These are phyloP conservation scores for Calycopis cecrops DNA, from an alignment of 1,140 invertebrate genomes.

Conservation along the genomic window DNA sequence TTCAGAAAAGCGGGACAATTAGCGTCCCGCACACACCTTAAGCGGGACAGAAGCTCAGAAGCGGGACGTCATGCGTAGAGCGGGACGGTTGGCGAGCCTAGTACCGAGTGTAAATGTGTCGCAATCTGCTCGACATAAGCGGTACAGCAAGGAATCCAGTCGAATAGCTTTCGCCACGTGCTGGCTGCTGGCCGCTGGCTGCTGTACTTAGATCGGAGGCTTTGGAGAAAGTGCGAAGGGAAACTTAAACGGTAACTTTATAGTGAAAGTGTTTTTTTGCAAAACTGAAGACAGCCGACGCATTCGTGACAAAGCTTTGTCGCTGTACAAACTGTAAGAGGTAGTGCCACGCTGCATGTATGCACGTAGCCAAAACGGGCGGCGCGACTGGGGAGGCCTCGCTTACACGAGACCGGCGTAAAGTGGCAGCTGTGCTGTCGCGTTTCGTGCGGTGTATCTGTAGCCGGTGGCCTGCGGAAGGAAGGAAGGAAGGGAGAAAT, in stretches of 20 bases:
- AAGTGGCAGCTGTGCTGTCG: too few species aligned
- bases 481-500: too few species aligned
- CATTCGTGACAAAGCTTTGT: background rate
- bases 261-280: slow-evolving; percentile 10
- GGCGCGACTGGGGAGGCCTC: too few species aligned
- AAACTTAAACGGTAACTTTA: slow-evolving; percentile 6
- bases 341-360: background rate
- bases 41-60: too few species aligned
- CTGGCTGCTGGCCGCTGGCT: too few species aligned
- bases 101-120: background rate
- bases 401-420: too few species aligned
- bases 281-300: background rate
- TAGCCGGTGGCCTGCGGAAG: background rate
- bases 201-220: slow-evolving; percentile 6
- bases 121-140: background rate
- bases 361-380: background rate
- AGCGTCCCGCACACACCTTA: too few species aligned
- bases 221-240: slow-evolving; percentile 5
- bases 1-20: too few species aligned
- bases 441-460: too few species aligned
- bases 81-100: too few species aligned
- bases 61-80: too few species aligned
- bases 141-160: slow-evolving; percentile 1
- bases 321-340: background rate
- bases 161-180: slow-evolving; percentile 3